These are phyloP conservation scores for Drosophila kanapiae DNA, from an alignment of 1,140 invertebrate genomes.

Conservation along the genomic window DNA sequence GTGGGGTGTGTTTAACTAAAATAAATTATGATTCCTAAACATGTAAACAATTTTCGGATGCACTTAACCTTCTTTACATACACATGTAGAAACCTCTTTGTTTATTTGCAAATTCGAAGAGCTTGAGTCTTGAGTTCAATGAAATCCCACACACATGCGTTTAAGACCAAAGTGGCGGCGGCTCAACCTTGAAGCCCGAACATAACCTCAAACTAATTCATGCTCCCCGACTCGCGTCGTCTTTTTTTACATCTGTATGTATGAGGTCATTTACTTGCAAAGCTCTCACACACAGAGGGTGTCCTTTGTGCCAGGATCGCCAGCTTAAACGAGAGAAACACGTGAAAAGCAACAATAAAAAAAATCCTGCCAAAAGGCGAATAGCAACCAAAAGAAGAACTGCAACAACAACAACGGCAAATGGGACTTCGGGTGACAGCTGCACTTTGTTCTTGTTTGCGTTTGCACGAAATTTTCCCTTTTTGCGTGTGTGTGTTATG, in stretches of 20 bases:
- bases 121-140: constrained; percentile 36
- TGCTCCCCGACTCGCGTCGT: constrained; percentile 32
- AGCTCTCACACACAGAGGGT: constrained; percentile 24
- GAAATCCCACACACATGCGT: constrained; percentile 35
- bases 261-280: constrained; percentile 79
- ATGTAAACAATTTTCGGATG: background rate
- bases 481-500: constrained; percentile 27
- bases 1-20: background rate
- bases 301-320: constrained; percentile 46
- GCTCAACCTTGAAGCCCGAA: constrained; percentile 71
- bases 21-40: background rate
- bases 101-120: constrained; percentile 5
- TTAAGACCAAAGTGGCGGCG: constrained; percentile 33
- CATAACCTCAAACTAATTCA: constrained; percentile 73
- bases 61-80: too few species aligned
- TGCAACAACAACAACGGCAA: constrained; percentile 32
- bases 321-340: constrained; percentile 3
- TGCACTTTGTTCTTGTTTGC: constrained; percentile 60
- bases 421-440: constrained; percentile 48
- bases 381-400: constrained; percentile 5
- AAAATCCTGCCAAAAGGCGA: constrained; percentile 22
- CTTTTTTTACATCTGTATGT: constrained; percentile 17
- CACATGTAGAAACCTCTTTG: background rate
- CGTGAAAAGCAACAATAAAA: constrained; percentile 38
- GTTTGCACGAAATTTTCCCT: constrained; percentile 63